Base-by-base conservation (phyloP, 2,888 invertebrate species). In the Azorinus chamasolen region DNA sequence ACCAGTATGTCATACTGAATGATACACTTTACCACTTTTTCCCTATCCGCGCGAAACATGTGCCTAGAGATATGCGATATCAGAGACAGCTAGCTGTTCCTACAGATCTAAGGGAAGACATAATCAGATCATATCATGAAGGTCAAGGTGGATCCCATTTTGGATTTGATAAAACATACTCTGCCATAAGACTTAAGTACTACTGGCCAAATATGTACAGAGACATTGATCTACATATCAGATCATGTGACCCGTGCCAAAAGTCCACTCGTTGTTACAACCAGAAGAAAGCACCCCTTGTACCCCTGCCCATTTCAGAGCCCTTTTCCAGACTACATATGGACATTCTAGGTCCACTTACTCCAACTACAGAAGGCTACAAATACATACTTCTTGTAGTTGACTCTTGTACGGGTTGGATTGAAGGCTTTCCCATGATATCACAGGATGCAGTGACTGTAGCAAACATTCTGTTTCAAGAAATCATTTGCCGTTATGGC, bases 401-500 rank as follows among this genome's bases (percentile, higher is more conserved):
- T n/a, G 71, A 74, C 41, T 55, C 51, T n/a, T n/a, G n/a, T n/a
- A n/a, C n/a, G n/a, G n/a, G n/a, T n/a, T n/a, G n/a, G n/a, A n/a
- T n/a, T n/a, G n/a, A n/a, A n/a, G n/a, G n/a, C n/a, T n/a, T n/a
- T n/a, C n/a, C n/a, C n/a, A n/a, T n/a, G n/a, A n/a, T n/a, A n/a
- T n/a, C n/a, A n/a, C n/a, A n/a, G n/a, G n/a, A n/a, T n/a, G n/a
- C n/a, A n/a, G n/a, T n/a, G n/a, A 64, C 79, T 54, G 61, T 73
- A n/a, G 78, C 78, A 12, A 18, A 37, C 1, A 55, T 78, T 45
- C 46, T 79, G 32, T 83, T 77, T 37, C 71, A 46, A 16, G 69
- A 75, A 48, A 68, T 80, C 5, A 62, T 78, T 24, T 45, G 63
- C 16, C 25, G 83, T 12, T 79, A 73, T 59, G 79, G 79, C 12